Base-by-base conservation (phyloP, 2,797 vertebrate species). In the Leucoraja ocellata region DNA sequence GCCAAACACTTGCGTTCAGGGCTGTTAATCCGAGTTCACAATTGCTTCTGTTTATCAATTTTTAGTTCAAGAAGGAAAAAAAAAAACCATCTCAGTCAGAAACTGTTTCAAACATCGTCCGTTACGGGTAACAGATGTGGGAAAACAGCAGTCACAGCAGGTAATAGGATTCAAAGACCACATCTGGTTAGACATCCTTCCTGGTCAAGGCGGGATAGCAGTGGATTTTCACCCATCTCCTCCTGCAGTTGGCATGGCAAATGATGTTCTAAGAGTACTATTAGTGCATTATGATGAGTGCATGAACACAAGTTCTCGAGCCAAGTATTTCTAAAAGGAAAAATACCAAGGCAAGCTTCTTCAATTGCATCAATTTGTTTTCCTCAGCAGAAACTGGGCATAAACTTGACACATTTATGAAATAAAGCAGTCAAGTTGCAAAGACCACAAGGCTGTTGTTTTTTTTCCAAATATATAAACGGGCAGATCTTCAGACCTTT, bases 271-370 rank as follows among this genome's bases (percentile, higher is more conserved):
- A 74, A 96, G 96, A 97, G 97, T 97, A 97, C 97, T 96, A 96
- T 97, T 96, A 97, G 97, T 97, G 97, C 97, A 97, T 97, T 97
- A 93, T 96, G 97, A 97, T 96, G 97, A 98, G 97, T 96, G 97
- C 96, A 95, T 97, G 97, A 97, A 97, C 96, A 96, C 96, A 95
- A 96, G 97, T 97, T 93, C 95, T 94, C 93, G 97, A 97, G 96
- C 97, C 94, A 93, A 96, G 96, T 95, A 97, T 97, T 96, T 96
- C 95, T 95, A 95, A 93, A 95, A 94, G 95, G 97, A 96, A 94
- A 95, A 95, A 96, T 96, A 96, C 58, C 90, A 96, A 96, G 95
- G 97, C 96, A 96, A 97, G 95, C 97, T 97, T 97, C 96, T 97
- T 96, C 96, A 97, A 96, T 97, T 97, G 97, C 97, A 98, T 96